Base-by-base conservation (phyloP, 1,140 invertebrate genomes). In the Papilio polytes region DNA sequence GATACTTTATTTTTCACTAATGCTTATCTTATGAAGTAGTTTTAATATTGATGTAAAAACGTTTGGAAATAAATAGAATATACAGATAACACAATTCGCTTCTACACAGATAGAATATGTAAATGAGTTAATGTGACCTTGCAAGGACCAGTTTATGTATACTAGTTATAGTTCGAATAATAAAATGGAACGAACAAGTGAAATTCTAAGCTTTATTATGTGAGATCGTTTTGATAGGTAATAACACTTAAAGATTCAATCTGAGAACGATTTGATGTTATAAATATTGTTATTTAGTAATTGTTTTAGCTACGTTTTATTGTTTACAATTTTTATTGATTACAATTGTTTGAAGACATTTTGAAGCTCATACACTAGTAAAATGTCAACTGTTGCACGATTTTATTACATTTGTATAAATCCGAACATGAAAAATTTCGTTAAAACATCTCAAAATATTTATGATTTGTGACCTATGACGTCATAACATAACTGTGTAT, bases 171-270 rank as follows among this genome's bases (percentile, higher is more conserved):
- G 56, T 78, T 66, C 36, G 36, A 59, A 63, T 46, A 66, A 78
- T 78, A 63, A 78, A 78, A 78, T 78, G 13, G 77, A 66, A 66
- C 66, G n/a, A 46, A 6, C 77, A 66, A 46, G 77, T 78, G 56
- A 70, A 78, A 63, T 78, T 59, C 26, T 31, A 15, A 63, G 9
- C 13, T 26, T 31, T 36, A 31, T 31, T 31, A 70, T 18, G 22
- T 36, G 63, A 70, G 26, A 70, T 18, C 63, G 26, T 70, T 70
- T 15, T 36, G 13, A 70, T 15, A 6, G 36, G 8, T 22, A 63
- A 36, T 70, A 36, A 70, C 26, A 31, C 63, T 70, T 26, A 66
- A 31, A 26, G 59, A 31, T 9, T 59, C 22, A 63, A 63, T 31
- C 26, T 70, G 26, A 31, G 22, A 36, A 1, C 3, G 63, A 70